A percentile compares a stretch with the other conserved stretches of the same genome.
Conservation (phyloP, 2,888 invertebrate species). For the Agriotes lineatus region DNA sequence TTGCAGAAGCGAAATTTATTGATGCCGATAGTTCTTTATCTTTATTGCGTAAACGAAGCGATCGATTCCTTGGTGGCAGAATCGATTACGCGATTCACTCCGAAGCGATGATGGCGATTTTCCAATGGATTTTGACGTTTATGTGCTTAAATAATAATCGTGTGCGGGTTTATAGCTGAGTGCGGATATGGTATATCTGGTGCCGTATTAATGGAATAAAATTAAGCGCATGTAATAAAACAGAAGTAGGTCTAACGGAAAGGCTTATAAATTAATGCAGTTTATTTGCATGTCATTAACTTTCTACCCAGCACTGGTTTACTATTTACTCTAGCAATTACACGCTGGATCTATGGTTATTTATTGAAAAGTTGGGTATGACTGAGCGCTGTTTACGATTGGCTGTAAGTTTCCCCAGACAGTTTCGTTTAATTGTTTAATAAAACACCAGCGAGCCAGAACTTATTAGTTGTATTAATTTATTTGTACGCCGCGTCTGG, state of each 20-base stretch:
- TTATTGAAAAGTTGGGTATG: conserved; percentile 43
- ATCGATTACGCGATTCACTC: neutral
- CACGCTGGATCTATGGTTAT: conserved; percentile 44
- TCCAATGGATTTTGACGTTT: conserved; percentile 3
- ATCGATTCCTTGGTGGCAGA: too few species aligned
- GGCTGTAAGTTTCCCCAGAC: conserved; percentile 23
- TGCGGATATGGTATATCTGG: conserved; percentile 21
- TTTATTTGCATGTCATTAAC: conserved; percentile 53
- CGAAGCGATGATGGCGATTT: neutral
- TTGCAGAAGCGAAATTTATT: neutral
- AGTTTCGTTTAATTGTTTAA: conserved; percentile 26
- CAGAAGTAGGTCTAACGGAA: conserved; percentile 53
- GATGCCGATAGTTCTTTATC: too few species aligned
- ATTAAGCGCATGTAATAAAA: conserved; percentile 37
- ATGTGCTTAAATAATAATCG: neutral
- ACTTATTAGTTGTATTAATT: conserved; percentile 25
- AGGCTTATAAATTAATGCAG: conserved; percentile 48
- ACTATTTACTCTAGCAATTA: conserved; percentile 52
- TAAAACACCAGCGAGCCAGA: conserved; percentile 25
- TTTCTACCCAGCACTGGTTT: conserved; percentile 49
- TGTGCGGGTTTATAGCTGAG: neutral
- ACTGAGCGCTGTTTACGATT: conserved; percentile 31
- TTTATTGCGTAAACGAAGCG: too few species aligned
- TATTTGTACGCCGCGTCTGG: neutral
- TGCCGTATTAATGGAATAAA: conserved; percentile 32